phyloP scores from a whole-genome alignment of 2,888 invertebrate genomes.

The Mylabris sibirica region DNA sequence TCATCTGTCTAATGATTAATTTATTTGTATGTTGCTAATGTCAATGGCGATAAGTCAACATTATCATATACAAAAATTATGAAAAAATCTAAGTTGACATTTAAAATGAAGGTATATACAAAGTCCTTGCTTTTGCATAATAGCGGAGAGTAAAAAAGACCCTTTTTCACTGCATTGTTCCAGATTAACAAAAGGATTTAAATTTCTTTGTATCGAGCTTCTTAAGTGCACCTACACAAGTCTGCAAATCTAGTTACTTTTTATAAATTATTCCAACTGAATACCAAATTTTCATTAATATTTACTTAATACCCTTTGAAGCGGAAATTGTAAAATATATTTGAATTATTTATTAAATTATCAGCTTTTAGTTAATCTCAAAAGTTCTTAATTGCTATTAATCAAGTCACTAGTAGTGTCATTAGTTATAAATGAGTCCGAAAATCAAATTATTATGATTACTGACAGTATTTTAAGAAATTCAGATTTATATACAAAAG shows the following conservation, averaged over 20 bases:
- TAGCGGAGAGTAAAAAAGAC: neutral
- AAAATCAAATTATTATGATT: too few species aligned
- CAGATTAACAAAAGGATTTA: neutral
- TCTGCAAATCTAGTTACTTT: too few species aligned
- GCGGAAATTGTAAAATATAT: neutral
- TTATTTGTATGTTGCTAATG: too few species aligned
- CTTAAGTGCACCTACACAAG: neutral
- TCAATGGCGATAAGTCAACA: too few species aligned
- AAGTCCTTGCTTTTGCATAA: neutral
- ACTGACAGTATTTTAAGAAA: too few species aligned
- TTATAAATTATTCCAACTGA: too few species aligned
- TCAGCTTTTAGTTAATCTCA: neutral
- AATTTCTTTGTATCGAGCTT: neutral
- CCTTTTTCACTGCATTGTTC: neutral
- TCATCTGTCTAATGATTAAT: too few species aligned
- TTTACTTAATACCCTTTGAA: too few species aligned
- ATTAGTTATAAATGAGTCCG: neutral
- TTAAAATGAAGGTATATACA: neutral
- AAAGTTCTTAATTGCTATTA: neutral
- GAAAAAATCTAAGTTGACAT: too few species aligned
- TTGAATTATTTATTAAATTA: neutral
- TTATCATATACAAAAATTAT: too few species aligned
- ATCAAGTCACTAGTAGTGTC: neutral
- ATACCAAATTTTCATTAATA: too few species aligned
- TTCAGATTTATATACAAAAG: too few species aligned